Percentiles rank a stretch among this genome's conserved stretches.
Evolutionary conservation across 2,113 vertebrate species (phyloP).

Genomic region (Morone saxatilis): DNA sequence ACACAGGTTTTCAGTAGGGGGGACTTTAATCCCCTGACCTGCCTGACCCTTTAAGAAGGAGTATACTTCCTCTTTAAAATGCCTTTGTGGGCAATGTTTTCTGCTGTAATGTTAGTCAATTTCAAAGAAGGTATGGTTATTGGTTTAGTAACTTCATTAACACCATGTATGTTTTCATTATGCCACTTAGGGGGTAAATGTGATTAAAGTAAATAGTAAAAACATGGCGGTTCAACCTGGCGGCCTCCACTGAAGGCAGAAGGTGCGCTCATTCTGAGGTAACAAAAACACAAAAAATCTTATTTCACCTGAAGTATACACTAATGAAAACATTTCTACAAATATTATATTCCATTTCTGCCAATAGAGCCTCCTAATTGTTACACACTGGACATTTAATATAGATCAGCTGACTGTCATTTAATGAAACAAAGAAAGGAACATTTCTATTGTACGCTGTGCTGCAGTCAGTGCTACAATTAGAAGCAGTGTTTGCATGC

Average conservation of each 20-base stretch:
- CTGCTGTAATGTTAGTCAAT: not conserved
- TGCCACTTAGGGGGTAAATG: not conserved
- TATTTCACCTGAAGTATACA: too few relatives aligned
- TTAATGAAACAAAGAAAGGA: not conserved
- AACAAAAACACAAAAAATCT: too few relatives aligned
- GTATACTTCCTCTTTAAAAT: not conserved
- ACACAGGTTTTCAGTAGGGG: not conserved
- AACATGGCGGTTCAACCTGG: too few relatives aligned
- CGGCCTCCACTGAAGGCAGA: too few relatives aligned
- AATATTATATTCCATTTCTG: too few relatives aligned
- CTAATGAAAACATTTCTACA: too few relatives aligned
- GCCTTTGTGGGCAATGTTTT: not conserved
- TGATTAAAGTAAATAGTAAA: too few relatives aligned
- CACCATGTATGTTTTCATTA: not conserved
- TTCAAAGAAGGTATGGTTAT: not conserved
- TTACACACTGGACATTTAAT: too few relatives aligned
- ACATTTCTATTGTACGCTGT: not conserved
- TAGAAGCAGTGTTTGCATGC: conserved; percentile 15
- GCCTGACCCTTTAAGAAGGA: not conserved
- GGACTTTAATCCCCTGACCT: not conserved
- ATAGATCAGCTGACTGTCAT: not conserved
- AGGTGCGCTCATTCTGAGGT: too few relatives aligned
- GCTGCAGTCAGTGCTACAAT: conserved; percentile 6
- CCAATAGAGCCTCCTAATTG: too few relatives aligned
- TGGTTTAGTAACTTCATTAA: not conserved